Percentiles rank a stretch among this genome's conserved stretches.
Evolutionary conservation across 2,797 vertebrate genomes (phyloP).

Genomic region (Myotis planiceps): DNA sequence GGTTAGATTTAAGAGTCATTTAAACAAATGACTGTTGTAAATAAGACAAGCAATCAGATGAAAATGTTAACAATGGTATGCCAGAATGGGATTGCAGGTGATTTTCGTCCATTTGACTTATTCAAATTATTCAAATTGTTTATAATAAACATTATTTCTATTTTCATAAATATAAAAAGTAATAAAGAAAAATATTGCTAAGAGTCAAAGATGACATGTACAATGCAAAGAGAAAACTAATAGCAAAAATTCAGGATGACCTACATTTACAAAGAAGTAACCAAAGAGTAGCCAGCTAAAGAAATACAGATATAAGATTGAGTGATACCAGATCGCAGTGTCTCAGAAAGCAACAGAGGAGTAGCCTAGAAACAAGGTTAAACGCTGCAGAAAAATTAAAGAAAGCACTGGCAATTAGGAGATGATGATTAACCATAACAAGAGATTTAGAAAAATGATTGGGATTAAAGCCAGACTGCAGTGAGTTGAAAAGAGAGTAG

Average conservation of each 20-base stretch:
- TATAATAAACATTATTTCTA: not conserved
- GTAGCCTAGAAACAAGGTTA: not conserved
- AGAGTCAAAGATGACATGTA: not conserved
- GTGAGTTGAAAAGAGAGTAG: not conserved
- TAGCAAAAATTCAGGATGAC: not conserved
- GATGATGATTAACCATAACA: not conserved
- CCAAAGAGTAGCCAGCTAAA: not conserved
- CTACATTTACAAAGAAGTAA: not conserved
- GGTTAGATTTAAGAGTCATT: not conserved
- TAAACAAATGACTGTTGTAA: not conserved
- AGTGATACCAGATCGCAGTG: not conserved
- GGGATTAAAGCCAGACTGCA: not conserved
- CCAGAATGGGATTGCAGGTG: not conserved
- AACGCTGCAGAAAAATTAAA: not conserved
- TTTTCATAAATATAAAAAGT: constrained; percentile 28
- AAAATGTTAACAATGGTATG: not conserved
- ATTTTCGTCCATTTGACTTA: not conserved
- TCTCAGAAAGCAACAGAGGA: not conserved
- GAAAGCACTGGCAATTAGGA: not conserved
- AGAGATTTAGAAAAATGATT: not conserved
- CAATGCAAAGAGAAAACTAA: not conserved
- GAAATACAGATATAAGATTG: not conserved
- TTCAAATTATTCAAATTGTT: not conserved
- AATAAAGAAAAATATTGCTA: not conserved
- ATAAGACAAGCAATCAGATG: not conserved